phyloP scores from a whole-genome alignment of 2,113 vertebrate genomes.

The Ptilonorhynchus violaceus region DNA sequence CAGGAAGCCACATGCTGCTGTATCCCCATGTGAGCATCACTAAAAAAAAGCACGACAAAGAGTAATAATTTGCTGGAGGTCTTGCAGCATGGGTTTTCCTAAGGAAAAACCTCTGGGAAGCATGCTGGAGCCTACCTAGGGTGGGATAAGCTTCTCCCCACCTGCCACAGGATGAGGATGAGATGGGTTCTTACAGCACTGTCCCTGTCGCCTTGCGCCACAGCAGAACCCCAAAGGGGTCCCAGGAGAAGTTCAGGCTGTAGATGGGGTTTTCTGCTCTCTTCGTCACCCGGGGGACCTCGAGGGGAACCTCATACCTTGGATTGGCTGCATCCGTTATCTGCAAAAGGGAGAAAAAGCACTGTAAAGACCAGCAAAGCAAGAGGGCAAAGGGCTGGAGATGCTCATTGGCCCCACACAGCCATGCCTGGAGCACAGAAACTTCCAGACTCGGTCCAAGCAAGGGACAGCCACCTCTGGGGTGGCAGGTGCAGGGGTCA shows the following conservation, averaged over 20 bases:
- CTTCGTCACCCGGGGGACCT: constrained; percentile 67
- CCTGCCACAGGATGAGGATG: not conserved
- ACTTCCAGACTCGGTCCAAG: not conserved
- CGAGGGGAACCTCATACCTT: constrained; percentile 80
- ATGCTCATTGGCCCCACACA: not conserved
- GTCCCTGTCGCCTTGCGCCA: constrained; percentile 65
- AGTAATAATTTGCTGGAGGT: not conserved
- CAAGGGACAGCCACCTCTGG: not conserved
- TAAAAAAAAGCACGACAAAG: not conserved
- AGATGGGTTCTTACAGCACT: constrained; percentile 69
- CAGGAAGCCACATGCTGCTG: not conserved
- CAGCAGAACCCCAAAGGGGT: constrained; percentile 79
- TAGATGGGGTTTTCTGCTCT: constrained; percentile 74
- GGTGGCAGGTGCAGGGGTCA: not conserved
- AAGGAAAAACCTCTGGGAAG: not conserved
- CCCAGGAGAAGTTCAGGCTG: constrained; percentile 71
- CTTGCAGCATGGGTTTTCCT: not conserved
- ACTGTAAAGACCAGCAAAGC: not conserved
- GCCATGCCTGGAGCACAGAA: not conserved
- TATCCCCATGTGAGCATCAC: accelerated
- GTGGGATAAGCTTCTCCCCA: not conserved
- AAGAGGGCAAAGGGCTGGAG: not conserved
- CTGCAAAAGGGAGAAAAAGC: not conserved
- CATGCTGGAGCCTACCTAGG: not conserved
- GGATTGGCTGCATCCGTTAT: constrained; percentile 74